Base-by-base conservation (phyloP, 2,888 invertebrate species). In the Epirrhoe tristata region DNA sequence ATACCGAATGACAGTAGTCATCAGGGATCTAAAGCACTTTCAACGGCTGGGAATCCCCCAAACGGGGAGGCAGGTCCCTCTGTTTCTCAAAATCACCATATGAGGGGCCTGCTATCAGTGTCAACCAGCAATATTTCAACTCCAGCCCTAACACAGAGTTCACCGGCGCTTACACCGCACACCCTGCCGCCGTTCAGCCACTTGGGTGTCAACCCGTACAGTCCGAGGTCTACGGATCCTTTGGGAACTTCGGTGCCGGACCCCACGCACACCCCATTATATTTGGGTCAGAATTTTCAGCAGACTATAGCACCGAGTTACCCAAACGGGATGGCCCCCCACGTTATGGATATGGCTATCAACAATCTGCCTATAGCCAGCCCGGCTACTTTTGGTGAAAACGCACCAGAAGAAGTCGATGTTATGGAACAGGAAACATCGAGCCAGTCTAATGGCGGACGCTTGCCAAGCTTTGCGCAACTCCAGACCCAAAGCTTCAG, bases 41-140 rank as follows among this genome's bases (percentile, higher is more conserved):
- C 93, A 89, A 94, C 90, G 93, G 81, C 95, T 91, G 89, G 95
- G 94, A 96, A 96, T 97, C 96, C 97, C 97, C 97, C 97, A 97
- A 97, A 97, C 97, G 97, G 97, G 97, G 96, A 97, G 95, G 97
- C 97, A 97, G 97, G 97, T 96, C 97, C 96, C 97, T 97, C 97
- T 96, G 96, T 95, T 95, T 95, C 95, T 94, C 96, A 95, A 96
- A 96, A 95, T 95, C 95, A 96, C 94, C 96, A 95, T 94, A 94
- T 97, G 97, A 97, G 97, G 97, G 97, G 97, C 97, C 97, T 97
- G 97, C 97, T 96, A 91, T 94, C 96, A 94, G 95, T 95, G 94
- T 95, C 95, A 95, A 95, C 95, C 95, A 95, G 94, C 95, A 94
- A 94, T 93, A 95, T 94, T 95, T 91, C 94, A 94, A 91, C 94